Base-by-base conservation (phyloP, 2,888 invertebrate species). In the Eilema sororculum region DNA sequence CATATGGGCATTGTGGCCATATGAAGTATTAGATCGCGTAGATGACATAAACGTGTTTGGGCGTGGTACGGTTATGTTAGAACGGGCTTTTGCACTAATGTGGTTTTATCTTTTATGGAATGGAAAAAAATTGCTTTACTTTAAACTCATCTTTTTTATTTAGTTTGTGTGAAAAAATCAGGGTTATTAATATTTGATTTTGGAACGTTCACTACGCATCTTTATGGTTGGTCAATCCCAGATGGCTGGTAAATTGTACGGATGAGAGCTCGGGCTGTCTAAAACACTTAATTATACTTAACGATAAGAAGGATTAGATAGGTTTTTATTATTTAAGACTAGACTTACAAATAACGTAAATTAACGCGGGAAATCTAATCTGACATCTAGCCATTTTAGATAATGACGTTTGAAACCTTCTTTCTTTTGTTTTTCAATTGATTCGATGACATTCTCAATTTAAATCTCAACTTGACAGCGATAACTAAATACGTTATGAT, bases 1-100 rank as follows among this genome's bases (percentile, higher is more conserved):
- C 41, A 30, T 63, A 63, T 64, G 68, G 37, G 20, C 37, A 60
- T 28, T 52, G 30, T 61, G 5, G 28, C 65, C 61, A 57, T 61
- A 13, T 65, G 25, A n/a, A 65, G 65, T 60, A n/a, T 22, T 6
- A 65, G 28, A 57, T 33, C 58, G 63, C 57, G 63, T 68, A 63
- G 63, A 64, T 65, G 13, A 37, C 6, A 13, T 30, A 46, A 37
- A 69, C 16, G 6, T 46, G 12, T n/a, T 68, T 46, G 57, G 30
- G 28, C 22, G 41, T 46, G 46, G 46, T 46, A 46, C 46, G 6
- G 3, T 46, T 46, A 46, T 46, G n/a, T 41, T 41, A 8, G 46
- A 6, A 20, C 52, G 0, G 52, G 52, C 52, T n/a, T n/a, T n/a
- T 61, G n/a, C 0, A 10, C 22, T 33, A n/a, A 61, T 37, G 61